These are phyloP conservation scores for Cephalopholis sonnerati DNA, from an alignment of 2,113 vertebrate species.

Conservation along the genomic window DNA sequence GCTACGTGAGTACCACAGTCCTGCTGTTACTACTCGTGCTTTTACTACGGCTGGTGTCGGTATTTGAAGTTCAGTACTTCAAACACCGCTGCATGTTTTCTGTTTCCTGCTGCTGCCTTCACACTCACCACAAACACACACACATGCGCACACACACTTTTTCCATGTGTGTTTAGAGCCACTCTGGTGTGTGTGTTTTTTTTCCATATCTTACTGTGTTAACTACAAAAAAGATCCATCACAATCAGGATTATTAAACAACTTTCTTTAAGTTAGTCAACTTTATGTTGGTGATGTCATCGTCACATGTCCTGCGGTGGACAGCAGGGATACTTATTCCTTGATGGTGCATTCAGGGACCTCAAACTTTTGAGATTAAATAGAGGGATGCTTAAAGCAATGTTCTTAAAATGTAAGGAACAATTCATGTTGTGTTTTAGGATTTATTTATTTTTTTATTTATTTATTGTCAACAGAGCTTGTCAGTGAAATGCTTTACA, in stretches of 20 bases:
- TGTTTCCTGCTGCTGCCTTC: constrained; percentile 34
- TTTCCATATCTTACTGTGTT: not conserved
- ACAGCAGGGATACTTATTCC: not conserved
- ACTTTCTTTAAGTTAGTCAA: not conserved
- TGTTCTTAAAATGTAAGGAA: not conserved
- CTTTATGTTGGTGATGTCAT: not conserved
- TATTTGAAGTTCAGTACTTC: not conserved
- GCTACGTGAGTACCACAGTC: constrained; percentile 70
- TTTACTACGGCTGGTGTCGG: not conserved
- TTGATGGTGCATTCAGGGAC: constrained; percentile 37
- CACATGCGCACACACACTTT: not conserved
- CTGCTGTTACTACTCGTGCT: not conserved
- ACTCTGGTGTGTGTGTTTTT: not conserved
- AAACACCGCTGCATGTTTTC: not conserved
- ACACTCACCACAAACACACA: constrained; percentile 53
- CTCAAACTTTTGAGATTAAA: not conserved
- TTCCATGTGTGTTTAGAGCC: not conserved
- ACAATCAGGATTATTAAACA: not conserved
- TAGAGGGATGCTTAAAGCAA: not conserved
- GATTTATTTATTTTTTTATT: too few relatives aligned
- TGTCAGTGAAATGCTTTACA: not conserved
- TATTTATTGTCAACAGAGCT: not conserved
- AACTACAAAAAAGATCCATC: not conserved
- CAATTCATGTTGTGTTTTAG: not conserved
- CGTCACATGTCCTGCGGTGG: not conserved